These are phyloP conservation scores for Ichneumoninae sp. DNA, from an alignment of 2,888 invertebrate genomes.

Conservation along the genomic window DNA sequence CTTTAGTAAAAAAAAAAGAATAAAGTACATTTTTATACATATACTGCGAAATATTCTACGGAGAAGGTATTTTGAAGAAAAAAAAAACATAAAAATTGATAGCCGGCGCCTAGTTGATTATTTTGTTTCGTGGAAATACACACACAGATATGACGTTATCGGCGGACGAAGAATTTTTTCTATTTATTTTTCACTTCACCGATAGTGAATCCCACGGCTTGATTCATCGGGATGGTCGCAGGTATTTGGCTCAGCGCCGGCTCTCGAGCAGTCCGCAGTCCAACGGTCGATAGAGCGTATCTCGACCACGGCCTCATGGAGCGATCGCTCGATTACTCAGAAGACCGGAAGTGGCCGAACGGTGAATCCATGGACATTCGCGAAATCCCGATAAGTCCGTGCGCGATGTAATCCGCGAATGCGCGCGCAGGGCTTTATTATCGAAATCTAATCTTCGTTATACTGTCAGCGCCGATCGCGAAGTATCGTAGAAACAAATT, in stretches of 20 bases:
- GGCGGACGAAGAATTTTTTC: slow-evolving; percentile 1
- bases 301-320: slow-evolving; percentile 27
- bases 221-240: not conserved
- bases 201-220: not conserved
- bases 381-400: slow-evolving; percentile 43
- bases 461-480: not conserved
- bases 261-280: slow-evolving; percentile 25
- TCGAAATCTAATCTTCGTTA: slow-evolving; percentile 29
- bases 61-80: not conserved
- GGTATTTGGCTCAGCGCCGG: not conserved
- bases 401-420: slow-evolving; percentile 33
- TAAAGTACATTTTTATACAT: too few species aligned
- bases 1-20: too few species aligned
- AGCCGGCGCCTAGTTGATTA: not conserved
- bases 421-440: slow-evolving; percentile 1
- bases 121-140: not conserved
- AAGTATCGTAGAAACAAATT: not conserved
- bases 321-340: slow-evolving; percentile 42
- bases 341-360: slow-evolving; percentile 50
- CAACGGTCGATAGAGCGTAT: slow-evolving; percentile 43
- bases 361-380: slow-evolving; percentile 47
- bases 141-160: not conserved
- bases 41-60: not conserved
- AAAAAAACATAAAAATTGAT: not conserved
- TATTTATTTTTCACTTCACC: not conserved